A percentile compares a stretch with the other conserved stretches of the same genome.
phyloP scores from a whole-genome alignment of 2,797 vertebrate genomes.

The Parotocinclus haroldoi region DNA sequence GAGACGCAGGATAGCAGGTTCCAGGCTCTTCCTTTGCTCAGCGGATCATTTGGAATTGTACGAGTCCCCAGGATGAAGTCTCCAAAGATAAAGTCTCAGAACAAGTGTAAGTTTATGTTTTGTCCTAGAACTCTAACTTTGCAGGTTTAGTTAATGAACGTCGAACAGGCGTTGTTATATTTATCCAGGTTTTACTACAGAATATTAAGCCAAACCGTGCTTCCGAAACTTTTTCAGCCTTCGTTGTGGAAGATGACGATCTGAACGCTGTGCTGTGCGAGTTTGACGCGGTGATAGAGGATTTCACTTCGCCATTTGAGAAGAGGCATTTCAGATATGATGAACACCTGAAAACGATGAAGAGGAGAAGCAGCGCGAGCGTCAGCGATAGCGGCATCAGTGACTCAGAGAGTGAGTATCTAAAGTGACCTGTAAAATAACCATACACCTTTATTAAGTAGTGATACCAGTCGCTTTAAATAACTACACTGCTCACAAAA shows the following conservation, averaged over 20 bases:
- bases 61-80: conserved; percentile 67
- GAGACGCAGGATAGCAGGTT: neutral
- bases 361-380: conserved; percentile 88
- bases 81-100: conserved; percentile 66
- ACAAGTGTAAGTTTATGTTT: conserved; percentile 53
- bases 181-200: neutral
- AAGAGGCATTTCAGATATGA: conserved; percentile 87
- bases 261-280: conserved; percentile 85
- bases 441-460: too few relatives aligned
- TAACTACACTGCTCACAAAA: too few relatives aligned
- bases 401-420: conserved; percentile 86
- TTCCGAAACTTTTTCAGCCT: conserved; percentile 41
- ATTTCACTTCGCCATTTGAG: conserved; percentile 85
- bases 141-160: neutral
- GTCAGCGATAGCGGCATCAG: conserved; percentile 91
- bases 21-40: neutral
- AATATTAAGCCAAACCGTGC: neutral
- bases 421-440: too few relatives aligned
- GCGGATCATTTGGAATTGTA: conserved; percentile 29
- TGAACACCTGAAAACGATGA: conserved; percentile 87
- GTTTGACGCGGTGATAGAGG: conserved; percentile 91
- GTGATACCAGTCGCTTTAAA: too few relatives aligned
- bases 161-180: too few relatives aligned
- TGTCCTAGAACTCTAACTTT: neutral
- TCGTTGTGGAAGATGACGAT: conserved; percentile 65